Percentiles rank a stretch among this genome's conserved stretches.
Evolutionary conservation across 2,113 vertebrate species (phyloP).

Genomic region (Percopsis transmontana): DNA sequence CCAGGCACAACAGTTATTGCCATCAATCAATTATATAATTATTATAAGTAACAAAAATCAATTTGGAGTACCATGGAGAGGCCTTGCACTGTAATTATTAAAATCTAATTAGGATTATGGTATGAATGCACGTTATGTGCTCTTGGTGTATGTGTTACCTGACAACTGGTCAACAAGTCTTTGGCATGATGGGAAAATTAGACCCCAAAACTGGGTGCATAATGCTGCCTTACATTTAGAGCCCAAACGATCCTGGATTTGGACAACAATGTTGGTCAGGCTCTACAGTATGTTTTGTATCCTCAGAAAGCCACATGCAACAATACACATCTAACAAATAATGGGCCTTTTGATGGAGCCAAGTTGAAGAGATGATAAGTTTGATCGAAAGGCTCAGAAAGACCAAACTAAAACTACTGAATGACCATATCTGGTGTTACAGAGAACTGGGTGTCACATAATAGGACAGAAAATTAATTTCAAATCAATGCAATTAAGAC

Average conservation of each 20-base stretch:
- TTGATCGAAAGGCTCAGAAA: conserved; percentile 22
- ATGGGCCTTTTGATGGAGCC: background rate
- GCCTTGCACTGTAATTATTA: background rate
- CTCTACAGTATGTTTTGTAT: background rate
- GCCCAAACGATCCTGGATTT: background rate
- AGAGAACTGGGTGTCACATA: background rate
- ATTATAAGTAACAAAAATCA: background rate
- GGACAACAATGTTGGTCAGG: too few relatives aligned
- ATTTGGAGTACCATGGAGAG: background rate
- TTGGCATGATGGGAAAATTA: conserved; percentile 35
- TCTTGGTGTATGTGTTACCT: conserved; percentile 19
- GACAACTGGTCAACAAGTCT: conserved; percentile 25
- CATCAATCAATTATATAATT: conserved; percentile 15
- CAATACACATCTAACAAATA: background rate
- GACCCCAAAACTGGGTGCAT: conserved; percentile 11
- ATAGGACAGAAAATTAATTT: conserved; percentile 11
- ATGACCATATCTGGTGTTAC: conserved; percentile 48
- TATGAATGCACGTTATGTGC: conserved; percentile 10
- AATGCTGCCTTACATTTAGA: background rate
- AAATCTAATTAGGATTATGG: background rate
- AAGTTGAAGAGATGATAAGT: background rate
- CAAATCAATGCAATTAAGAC: background rate
- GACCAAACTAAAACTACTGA: conserved; percentile 19
- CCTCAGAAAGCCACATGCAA: background rate
- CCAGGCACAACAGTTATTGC: conserved; percentile 42